Evolutionary conservation across 2,113 vertebrate genomes (phyloP).

Genomic region (Recurvirostra avosetta): DNA sequence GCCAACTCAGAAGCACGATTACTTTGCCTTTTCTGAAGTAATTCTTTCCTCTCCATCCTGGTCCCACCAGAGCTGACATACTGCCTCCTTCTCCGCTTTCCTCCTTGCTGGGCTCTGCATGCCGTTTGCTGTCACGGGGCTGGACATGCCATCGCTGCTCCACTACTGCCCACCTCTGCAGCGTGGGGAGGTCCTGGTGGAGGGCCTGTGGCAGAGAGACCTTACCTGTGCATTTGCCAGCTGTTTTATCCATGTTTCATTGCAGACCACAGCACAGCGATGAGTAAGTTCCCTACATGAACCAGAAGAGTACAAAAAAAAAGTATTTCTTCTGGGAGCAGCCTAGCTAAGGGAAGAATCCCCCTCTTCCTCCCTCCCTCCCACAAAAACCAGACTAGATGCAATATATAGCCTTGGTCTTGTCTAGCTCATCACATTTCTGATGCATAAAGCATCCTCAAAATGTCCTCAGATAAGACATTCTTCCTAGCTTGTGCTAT

Average conservation of each 20-base stretch:
- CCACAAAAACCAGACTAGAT: background rate
- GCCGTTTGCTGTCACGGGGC: background rate
- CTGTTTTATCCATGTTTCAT: background rate
- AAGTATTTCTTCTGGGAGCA: background rate
- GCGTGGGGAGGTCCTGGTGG: background rate
- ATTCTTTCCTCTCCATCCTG: fast-evolving
- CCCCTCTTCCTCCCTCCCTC: background rate
- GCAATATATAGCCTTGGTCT: background rate
- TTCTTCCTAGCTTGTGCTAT: background rate
- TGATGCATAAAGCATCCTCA: conserved; percentile 12
- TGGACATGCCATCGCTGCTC: fast-evolving
- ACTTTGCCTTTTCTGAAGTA: background rate
- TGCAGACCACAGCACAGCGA: background rate
- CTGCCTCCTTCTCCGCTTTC: background rate
- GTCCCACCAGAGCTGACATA: background rate
- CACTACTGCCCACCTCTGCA: background rate
- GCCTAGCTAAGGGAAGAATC: background rate
- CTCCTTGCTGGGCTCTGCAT: background rate
- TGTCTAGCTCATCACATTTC: background rate
- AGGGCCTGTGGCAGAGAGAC: background rate
- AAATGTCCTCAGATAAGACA: background rate
- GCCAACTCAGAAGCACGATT: background rate
- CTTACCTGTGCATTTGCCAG: background rate
- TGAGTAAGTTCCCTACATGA: background rate
- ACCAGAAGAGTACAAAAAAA: background rate